Evolutionary conservation across 2,888 invertebrate genomes (phyloP).

Genomic region (Lepidonotus clava): DNA sequence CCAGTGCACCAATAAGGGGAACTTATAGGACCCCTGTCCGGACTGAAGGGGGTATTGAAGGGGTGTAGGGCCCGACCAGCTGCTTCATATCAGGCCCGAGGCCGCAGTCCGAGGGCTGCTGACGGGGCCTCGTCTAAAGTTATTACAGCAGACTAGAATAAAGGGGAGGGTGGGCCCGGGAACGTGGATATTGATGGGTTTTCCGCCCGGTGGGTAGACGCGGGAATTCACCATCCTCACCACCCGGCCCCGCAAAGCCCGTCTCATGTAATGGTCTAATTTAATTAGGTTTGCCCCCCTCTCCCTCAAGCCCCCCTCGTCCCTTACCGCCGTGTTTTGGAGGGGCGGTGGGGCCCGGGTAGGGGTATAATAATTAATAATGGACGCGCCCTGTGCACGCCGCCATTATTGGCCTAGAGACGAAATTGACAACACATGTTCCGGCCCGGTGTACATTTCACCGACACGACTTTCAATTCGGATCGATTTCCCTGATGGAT

Average conservation of each 20-base stretch:
- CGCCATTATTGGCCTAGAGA: not conserved
- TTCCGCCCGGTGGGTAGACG: not conserved
- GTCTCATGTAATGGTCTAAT: slow-evolving; percentile 14
- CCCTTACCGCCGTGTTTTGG: too few species aligned
- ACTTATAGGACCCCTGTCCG: too few species aligned
- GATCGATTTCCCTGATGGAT: slow-evolving; percentile 22
- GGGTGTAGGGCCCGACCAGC: too few species aligned
- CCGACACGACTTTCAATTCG: slow-evolving; percentile 23
- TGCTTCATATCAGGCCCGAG: too few species aligned
- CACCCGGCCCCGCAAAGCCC: not conserved
- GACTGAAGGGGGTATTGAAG: too few species aligned
- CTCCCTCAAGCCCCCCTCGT: too few species aligned
- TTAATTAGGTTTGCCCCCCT: not conserved
- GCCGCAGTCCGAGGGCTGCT: too few species aligned
- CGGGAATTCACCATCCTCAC: not conserved
- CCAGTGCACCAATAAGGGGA: too few species aligned
- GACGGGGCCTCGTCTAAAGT: slow-evolving; percentile 23
- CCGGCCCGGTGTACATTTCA: slow-evolving; percentile 20
- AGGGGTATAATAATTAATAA: not conserved
- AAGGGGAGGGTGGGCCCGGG: not conserved
- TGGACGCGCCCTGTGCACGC: not conserved
- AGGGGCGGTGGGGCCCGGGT: not conserved
- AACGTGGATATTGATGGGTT: slow-evolving; percentile 1
- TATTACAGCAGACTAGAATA: not conserved
- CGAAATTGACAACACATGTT: slow-evolving; percentile 28